Base-by-base conservation (phyloP, 2,888 invertebrate species). In the Spilarctia lutea region DNA sequence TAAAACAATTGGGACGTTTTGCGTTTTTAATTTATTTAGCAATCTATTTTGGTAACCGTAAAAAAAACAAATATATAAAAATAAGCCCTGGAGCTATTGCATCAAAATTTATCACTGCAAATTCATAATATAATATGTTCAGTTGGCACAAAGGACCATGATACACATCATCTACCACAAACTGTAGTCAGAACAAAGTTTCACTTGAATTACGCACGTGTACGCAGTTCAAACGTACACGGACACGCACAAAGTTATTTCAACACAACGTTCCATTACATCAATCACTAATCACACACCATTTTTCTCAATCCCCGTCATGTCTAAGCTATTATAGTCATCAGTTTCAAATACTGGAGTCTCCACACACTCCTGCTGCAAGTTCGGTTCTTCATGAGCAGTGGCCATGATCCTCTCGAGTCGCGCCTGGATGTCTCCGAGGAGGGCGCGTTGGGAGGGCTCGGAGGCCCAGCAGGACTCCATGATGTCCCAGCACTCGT, bases 401-500 rank as follows among this genome's bases (percentile, higher is more conserved):
- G 81, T 75, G 8, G 86, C 81, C 11, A 93, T 86, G 60, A 97
- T 97, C 16, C 92, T 91, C 85, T 97, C 96, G 3, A 98, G 94
- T 42, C 96, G 96, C 1, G 97, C 97, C 85, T 98, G 97, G 0
- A 98, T 97, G 83, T 98, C 97, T 3, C 98, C 98, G 0, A 98
- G 95, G n/a, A 98, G 94, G 0, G 98, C 98, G 24, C 98, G 94
- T 78, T 96, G 96, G 0, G 96, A 90, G 0, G 98, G 97, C 79
- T 98, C 98, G 0, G 97, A 97, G 48, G 97, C 96, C 98, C 98
- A 98, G 88, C 98, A 98, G 60, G 97, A 96, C 88, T 97, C 96
- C 98, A 98, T 98, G 60, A 98, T 93, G 68, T 96, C 95, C 98
- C 98, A 98, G 88, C 98, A 98, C 39, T 97, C 97, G 76, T 97